Percentiles rank a stretch among this genome's conserved stretches.
Evolutionary conservation across 2,113 vertebrate species (phyloP).

Genomic region (Rhipidura dahli): DNA sequence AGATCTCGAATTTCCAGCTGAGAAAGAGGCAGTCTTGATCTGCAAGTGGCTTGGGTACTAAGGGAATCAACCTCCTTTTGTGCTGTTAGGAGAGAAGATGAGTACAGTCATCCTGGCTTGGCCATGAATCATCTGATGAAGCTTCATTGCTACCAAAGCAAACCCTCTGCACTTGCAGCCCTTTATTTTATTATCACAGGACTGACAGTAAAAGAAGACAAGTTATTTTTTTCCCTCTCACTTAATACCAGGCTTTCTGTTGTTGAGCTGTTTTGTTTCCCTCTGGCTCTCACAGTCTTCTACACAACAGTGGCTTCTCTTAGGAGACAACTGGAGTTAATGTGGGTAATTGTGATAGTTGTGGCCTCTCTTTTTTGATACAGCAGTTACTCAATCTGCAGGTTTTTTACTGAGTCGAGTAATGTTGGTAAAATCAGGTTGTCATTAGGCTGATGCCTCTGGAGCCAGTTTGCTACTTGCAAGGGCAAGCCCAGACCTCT

Average conservation of each 20-base stretch:
- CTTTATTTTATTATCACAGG: background rate
- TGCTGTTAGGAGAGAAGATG: background rate
- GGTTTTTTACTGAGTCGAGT: slow-evolving; percentile 19
- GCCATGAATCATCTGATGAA: background rate
- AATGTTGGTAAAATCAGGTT: slow-evolving; percentile 15
- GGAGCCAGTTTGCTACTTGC: background rate
- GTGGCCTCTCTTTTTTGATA: slow-evolving; percentile 38
- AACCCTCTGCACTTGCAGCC: background rate
- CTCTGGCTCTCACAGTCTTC: slow-evolving; percentile 34
- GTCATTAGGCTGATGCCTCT: background rate
- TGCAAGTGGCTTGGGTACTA: background rate
- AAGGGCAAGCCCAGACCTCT: background rate
- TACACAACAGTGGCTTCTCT: slow-evolving; percentile 61
- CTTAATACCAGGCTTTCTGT: slow-evolving; percentile 40
- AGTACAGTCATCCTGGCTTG: background rate
- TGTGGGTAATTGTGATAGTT: slow-evolving; percentile 59
- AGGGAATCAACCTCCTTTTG: background rate
- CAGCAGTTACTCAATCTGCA: slow-evolving; percentile 57
- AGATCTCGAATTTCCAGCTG: background rate
- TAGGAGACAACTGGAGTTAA: slow-evolving; percentile 50
- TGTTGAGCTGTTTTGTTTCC: slow-evolving; percentile 56
- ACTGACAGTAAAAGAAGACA: background rate
- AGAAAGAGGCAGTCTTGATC: background rate
- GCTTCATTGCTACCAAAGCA: background rate
- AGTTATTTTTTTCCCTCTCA: background rate